These are phyloP conservation scores for Caradrina clavipalpis DNA, from an alignment of 2,888 invertebrate genomes.

Conservation along the genomic window DNA sequence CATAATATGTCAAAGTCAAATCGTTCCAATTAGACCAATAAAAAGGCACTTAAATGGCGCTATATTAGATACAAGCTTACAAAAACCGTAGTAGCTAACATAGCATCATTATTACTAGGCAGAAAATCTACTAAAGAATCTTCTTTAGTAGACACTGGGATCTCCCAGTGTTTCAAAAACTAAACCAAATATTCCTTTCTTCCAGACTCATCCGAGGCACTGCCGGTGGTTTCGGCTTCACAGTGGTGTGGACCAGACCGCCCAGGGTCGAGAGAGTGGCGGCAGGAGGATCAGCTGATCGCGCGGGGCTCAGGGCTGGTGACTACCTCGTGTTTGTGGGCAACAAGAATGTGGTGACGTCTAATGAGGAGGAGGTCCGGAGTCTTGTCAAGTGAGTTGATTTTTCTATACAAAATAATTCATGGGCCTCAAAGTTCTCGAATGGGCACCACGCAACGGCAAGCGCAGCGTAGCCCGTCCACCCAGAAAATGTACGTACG, in stretches of 20 bases:
- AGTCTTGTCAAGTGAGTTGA: constrained; percentile 92
- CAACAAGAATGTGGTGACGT: constrained; percentile 96
- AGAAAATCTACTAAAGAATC: not conserved
- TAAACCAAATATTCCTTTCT: constrained; percentile 6
- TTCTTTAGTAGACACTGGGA: too few species aligned
- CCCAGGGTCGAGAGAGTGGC: constrained; percentile 96
- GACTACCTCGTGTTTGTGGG: constrained; percentile 97
- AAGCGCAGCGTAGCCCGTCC: too few species aligned
- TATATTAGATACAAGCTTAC: too few species aligned
- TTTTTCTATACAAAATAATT: too few species aligned
- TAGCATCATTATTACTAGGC: too few species aligned
- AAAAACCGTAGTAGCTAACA: too few species aligned
- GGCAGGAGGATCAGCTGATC: constrained; percentile 95
- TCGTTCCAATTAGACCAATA: too few species aligned
- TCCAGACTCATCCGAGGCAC: constrained; percentile 86
- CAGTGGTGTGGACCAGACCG: constrained; percentile 97
- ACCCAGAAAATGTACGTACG: too few species aligned
- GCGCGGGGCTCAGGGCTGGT: constrained; percentile 95
- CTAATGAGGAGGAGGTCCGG: constrained; percentile 93
- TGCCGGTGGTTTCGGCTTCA: constrained; percentile 95
- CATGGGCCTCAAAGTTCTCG: too few species aligned
- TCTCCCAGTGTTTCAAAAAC: not conserved
- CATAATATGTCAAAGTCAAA: too few species aligned
- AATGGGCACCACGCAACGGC: too few species aligned
- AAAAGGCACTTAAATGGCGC: too few species aligned